phyloP scores from a whole-genome alignment of 2,888 invertebrate species.

The Steinernema hermaphroditum region DNA sequence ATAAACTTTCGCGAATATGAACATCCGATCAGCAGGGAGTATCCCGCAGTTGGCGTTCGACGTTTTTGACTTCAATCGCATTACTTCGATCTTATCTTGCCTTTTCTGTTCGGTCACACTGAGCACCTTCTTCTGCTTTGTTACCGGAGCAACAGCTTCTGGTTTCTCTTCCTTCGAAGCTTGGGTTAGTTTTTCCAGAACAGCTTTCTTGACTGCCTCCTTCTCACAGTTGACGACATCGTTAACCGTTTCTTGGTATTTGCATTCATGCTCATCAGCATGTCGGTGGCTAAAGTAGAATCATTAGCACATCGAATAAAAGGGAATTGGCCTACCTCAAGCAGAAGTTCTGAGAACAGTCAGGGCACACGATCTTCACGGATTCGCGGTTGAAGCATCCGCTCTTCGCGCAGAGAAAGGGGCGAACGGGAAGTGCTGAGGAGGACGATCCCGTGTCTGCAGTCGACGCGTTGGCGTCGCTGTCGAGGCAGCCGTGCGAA shows the following conservation, averaged over 20 bases:
- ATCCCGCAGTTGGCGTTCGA: neutral
- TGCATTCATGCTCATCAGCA: neutral
- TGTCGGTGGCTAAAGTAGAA: neutral
- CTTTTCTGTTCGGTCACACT: neutral
- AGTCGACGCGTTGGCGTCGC: neutral
- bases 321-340: neutral
- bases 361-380: neutral
- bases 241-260: neutral
- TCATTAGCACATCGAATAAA: neutral
- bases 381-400: neutral
- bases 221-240: neutral
- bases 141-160: neutral
- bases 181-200: neutral
- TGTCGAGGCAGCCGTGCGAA: slow-evolving; percentile 3
- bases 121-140: neutral
- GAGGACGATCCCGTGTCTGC: neutral
- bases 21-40: neutral
- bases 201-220: neutral
- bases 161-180: neutral
- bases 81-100: neutral
- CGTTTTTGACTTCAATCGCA: neutral
- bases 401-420: neutral
- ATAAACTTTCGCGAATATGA: neutral
- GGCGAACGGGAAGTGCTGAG: neutral
- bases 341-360: neutral